These are phyloP conservation scores for Sarcophaga caerulescens DNA, from an alignment of 2,888 invertebrate genomes.

Conservation along the genomic window DNA sequence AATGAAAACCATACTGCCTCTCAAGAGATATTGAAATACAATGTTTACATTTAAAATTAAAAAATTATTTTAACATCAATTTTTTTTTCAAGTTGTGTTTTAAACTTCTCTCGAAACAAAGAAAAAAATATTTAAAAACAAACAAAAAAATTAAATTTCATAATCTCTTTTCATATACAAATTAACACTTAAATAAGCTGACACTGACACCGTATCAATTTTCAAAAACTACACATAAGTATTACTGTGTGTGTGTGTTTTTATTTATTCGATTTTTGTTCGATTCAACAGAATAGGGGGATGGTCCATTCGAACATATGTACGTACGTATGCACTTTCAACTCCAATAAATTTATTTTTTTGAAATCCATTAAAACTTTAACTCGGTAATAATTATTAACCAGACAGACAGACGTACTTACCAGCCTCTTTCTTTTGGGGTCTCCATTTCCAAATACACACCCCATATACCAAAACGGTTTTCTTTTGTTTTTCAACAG, in stretches of 20 bases:
- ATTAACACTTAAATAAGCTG: background rate
- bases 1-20: too few species aligned
- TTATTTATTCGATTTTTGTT: too few species aligned
- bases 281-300: background rate
- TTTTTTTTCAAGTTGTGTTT: too few species aligned
- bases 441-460: background rate
- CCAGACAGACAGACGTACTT: background rate
- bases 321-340: background rate
- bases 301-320: background rate
- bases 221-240: background rate
- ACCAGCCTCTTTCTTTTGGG: background rate
- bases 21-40: too few species aligned
- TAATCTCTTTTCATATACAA: background rate
- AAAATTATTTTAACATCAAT: too few species aligned
- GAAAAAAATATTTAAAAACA: background rate
- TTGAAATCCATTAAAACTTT: background rate
- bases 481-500: conserved; percentile 21
- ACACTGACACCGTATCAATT: background rate
- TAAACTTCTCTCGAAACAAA: too few species aligned
- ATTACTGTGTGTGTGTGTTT: too few species aligned
- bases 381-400: background rate
- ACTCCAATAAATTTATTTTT: too few species aligned
- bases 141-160: background rate
- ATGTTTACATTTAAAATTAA: too few species aligned
- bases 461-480: background rate